These are phyloP conservation scores for Pseudachorutes palmiensis DNA, from an alignment of 1,140 invertebrate genomes.

Conservation along the genomic window DNA sequence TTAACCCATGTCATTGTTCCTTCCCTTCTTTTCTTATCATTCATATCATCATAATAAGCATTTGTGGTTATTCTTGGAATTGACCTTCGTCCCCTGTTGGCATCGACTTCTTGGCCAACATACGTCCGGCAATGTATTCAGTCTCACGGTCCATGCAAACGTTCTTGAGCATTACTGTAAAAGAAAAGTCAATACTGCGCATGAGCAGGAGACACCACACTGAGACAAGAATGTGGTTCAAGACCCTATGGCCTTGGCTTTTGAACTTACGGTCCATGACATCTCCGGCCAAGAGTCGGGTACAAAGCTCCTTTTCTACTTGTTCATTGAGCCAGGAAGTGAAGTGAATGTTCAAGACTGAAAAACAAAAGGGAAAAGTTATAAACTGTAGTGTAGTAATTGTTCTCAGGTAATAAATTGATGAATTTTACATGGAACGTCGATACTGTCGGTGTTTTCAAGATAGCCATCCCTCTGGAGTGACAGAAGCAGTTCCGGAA, in stretches of 20 bases:
- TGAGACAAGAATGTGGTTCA: not conserved
- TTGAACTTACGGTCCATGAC: conserved; percentile 3
- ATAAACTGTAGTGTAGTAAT: not conserved
- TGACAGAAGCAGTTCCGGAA: too few relatives aligned
- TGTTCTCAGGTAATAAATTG: too few relatives aligned
- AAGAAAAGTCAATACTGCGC: not conserved
- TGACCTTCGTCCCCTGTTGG: not conserved
- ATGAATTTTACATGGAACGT: too few relatives aligned
- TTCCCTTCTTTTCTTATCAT: too few relatives aligned
- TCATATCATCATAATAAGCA: too few relatives aligned
- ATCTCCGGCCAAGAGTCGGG: not conserved
- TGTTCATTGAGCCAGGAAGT: not conserved
- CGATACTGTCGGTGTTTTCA: too few relatives aligned
- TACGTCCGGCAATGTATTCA: not conserved
- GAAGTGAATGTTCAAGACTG: not conserved
- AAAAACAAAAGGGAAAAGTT: not conserved
- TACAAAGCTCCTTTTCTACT: not conserved
- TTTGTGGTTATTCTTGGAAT: not conserved
- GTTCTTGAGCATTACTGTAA: not conserved
- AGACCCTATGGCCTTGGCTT: not conserved
- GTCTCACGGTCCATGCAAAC: not conserved
- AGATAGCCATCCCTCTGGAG: too few relatives aligned
- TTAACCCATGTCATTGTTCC: too few relatives aligned
- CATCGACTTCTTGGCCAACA: not conserved
- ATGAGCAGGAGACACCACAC: not conserved